A percentile compares a stretch with the other conserved stretches of the same genome.
These are phyloP conservation scores for Rachycentron canadum DNA, from an alignment of 2,797 vertebrate species.

Conservation along the genomic window DNA sequence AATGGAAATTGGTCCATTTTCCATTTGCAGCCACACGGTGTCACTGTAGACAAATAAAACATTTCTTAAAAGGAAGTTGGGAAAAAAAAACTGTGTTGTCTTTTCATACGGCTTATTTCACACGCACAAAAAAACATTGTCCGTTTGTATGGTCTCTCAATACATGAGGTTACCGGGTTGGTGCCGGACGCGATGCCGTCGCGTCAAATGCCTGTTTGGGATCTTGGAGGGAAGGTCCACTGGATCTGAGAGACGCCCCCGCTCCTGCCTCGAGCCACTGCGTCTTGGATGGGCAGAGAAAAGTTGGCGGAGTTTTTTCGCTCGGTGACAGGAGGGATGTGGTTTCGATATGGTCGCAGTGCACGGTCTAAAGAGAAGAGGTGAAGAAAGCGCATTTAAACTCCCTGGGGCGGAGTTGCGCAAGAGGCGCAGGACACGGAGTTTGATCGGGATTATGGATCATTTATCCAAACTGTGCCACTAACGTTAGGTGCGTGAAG, in stretches of 20 bases:
- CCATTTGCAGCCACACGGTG: conserved; percentile 64
- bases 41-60: conserved; percentile 63
- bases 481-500: conserved; percentile 43
- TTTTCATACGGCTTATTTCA: conserved; percentile 11
- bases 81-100: conserved; percentile 39
- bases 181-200: background rate
- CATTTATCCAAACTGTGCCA: conserved; percentile 32
- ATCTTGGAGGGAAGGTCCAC: conserved; percentile 41
- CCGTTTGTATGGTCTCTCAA: background rate
- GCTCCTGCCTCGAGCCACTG: conserved; percentile 30
- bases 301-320: conserved; percentile 68
- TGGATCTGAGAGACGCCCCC: conserved; percentile 67
- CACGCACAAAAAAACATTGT: background rate
- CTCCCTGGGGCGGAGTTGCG: conserved; percentile 64
- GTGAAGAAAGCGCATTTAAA: background rate
- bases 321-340: conserved; percentile 56
- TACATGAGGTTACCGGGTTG: too few relatives aligned
- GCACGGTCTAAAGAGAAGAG: conserved; percentile 38
- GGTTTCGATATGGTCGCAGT: conserved; percentile 28
- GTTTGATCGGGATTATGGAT: conserved; percentile 56
- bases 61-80: conserved; percentile 38
- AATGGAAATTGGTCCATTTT: background rate
- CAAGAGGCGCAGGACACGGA: conserved; percentile 56
- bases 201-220: conserved; percentile 6
- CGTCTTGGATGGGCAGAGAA: conserved; percentile 51